phyloP scores from a whole-genome alignment of 2,888 invertebrate species.

The Griposia aprilina region DNA sequence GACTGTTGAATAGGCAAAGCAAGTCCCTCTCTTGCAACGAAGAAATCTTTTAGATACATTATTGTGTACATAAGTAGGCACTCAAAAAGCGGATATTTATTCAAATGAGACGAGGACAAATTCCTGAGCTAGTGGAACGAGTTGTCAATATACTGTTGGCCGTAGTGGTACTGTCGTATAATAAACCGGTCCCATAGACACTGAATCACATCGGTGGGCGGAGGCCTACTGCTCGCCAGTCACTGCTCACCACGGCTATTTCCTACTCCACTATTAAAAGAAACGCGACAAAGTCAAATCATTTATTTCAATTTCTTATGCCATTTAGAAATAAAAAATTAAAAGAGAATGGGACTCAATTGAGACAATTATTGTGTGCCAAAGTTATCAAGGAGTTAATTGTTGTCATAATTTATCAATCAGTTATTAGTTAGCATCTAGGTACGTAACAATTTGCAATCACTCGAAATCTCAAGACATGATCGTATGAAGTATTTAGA shows the following conservation, averaged over 20 bases:
- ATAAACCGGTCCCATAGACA: slow-evolving; percentile 45
- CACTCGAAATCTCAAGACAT: not conserved
- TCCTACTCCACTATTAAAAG: slow-evolving; percentile 10
- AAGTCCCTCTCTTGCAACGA: not conserved
- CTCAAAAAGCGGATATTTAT: slow-evolving; percentile 1
- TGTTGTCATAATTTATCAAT: not conserved
- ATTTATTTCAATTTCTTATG: not conserved
- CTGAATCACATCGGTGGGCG: slow-evolving; percentile 31
- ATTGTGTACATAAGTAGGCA: not conserved
- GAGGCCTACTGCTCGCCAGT: slow-evolving; percentile 14
- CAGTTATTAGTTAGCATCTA: not conserved
- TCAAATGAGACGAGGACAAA: slow-evolving; percentile 12
- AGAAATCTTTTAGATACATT: not conserved
- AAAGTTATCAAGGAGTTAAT: not conserved
- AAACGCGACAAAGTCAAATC: slow-evolving; percentile 16
- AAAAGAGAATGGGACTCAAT: slow-evolving; percentile 3
- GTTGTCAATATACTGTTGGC: slow-evolving; percentile 29
- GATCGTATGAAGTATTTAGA: not conserved
- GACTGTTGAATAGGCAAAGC: not conserved
- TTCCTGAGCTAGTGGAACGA: slow-evolving; percentile 26
- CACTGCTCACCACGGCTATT: not conserved
- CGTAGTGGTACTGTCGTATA: slow-evolving; percentile 4
- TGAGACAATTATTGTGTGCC: not conserved
- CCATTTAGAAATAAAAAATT: slow-evolving; percentile 4
- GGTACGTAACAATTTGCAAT: not conserved